A percentile compares a stretch with the other conserved stretches of the same genome.
These are phyloP conservation scores for Caranx ignobilis DNA, from an alignment of 2,113 vertebrate genomes.

Conservation along the genomic window DNA sequence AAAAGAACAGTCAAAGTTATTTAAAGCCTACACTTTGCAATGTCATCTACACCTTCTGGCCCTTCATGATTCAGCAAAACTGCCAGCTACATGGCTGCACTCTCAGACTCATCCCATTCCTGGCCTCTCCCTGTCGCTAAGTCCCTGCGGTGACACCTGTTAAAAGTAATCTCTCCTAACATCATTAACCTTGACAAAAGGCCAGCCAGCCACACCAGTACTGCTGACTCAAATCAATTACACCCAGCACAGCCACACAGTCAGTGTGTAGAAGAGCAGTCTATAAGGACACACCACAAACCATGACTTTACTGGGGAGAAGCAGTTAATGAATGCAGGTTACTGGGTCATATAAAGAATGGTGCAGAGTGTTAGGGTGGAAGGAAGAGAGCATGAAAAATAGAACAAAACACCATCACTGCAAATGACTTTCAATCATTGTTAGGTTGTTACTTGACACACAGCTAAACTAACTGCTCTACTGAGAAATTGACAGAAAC, in stretches of 20 bases:
- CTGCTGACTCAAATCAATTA: constrained; percentile 60
- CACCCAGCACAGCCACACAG: constrained; percentile 1
- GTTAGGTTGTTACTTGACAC: constrained; percentile 4
- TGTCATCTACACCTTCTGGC: constrained; percentile 42
- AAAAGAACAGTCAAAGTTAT: constrained; percentile 46
- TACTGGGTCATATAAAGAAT: constrained; percentile 22
- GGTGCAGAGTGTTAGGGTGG: constrained; percentile 17
- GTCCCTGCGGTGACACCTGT: constrained; percentile 38
- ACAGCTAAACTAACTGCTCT: not conserved
- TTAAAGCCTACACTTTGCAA: constrained; percentile 40
- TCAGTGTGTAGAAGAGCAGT: not conserved
- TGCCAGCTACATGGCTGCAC: not conserved
- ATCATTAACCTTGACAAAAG: constrained; percentile 62
- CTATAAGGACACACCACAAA: constrained; percentile 18
- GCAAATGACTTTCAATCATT: constrained; percentile 24
- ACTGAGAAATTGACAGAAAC: not conserved
- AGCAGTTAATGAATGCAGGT: constrained; percentile 27
- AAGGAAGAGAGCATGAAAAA: constrained; percentile 14
- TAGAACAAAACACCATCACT: constrained; percentile 5
- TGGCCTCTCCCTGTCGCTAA: not conserved
- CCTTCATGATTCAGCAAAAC: constrained; percentile 62
- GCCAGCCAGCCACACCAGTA: constrained; percentile 19
- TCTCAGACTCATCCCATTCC: constrained; percentile 11
- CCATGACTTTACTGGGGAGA: constrained; percentile 22
- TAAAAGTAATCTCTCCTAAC: constrained; percentile 54